Evolutionary conservation across 2,888 invertebrate genomes (phyloP), one percentile per base, ranked within the genome.

Genomic region (Autographa gamma): DNA sequence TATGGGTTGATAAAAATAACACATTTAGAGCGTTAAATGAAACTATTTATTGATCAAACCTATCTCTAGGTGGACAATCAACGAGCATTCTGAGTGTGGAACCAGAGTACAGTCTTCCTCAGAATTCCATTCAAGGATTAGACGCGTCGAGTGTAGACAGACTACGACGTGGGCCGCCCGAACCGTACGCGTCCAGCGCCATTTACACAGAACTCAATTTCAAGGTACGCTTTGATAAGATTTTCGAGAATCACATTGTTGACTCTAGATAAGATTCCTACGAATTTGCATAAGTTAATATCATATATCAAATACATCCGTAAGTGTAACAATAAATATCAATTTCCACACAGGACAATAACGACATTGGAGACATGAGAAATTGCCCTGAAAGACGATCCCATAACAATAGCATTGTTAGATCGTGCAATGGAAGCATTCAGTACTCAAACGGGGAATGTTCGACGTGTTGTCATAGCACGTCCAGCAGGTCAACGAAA

Each of bases 131-230:
- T 80, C 95, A 94, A 82, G 93, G 94, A 74, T 89, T 95, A 88
- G 95, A 95, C 77, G 90, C 88, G 19, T 91, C 93, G 66, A 95
- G 95, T 82, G 94, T 93, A 58, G 95, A 95, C 80, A 89, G 95
- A 88, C 88, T 95, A 78, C 90, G 94, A 63, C 91, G 95, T 69
- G 91, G 91, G 73, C 95, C 95, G 78, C 95, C 95, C 74, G 95
- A 95, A 86, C 95, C 95, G 65, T 95, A 95, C 86, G 95, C 95
- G 48, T 95, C 95, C 69, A 95, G 90, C 84, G 95, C 95, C 87
- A 95, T 95, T 92, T 95, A 95, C 93, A 95, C 95, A 81, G 95
- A 95, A 91, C 95, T 95, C 90, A 95, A 95, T 90, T 95, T 94
- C 91, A 95, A 95, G 95, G 95, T 95, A 93, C 74, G 80, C 78